These are phyloP conservation scores for Drosophila quadrilineata DNA, from an alignment of 1,140 invertebrate species.

Conservation along the genomic window DNA sequence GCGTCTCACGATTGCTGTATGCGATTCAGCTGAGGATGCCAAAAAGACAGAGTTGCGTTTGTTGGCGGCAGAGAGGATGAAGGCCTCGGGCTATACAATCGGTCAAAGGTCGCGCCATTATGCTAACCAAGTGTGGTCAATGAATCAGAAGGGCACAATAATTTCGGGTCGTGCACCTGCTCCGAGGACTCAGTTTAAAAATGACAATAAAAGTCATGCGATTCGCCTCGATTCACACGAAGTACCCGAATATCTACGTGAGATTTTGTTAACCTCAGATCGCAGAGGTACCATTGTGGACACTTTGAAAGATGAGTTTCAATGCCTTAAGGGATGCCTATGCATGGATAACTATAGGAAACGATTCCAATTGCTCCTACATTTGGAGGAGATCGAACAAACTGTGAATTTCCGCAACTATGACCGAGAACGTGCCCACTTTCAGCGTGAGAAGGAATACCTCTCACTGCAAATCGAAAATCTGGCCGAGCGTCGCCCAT, in stretches of 20 bases:
- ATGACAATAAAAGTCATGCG: too few species aligned
- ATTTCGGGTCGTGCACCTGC: slow-evolving; percentile 84
- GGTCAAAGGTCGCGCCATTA: slow-evolving; percentile 51
- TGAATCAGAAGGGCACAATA: slow-evolving; percentile 48
- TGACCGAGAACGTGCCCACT: slow-evolving; percentile 85
- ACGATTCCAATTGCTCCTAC: slow-evolving; percentile 87
- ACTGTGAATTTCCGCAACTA: slow-evolving; percentile 86
- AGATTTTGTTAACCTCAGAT: slow-evolving; percentile 81
- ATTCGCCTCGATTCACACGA: slow-evolving; percentile 82
- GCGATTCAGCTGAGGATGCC: slow-evolving; percentile 10
- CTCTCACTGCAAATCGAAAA: slow-evolving; percentile 89
- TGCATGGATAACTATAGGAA: slow-evolving; percentile 84
- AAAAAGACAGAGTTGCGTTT: slow-evolving; percentile 22
- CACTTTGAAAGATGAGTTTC: slow-evolving; percentile 78
- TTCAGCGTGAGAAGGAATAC: slow-evolving; percentile 86
- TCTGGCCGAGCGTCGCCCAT: slow-evolving; percentile 91
- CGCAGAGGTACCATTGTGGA: slow-evolving; percentile 71
- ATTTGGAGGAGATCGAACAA: slow-evolving; percentile 89
- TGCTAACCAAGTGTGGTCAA: slow-evolving; percentile 68
- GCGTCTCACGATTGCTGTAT: slow-evolving; percentile 31
- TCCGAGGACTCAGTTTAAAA: slow-evolving; percentile 80
- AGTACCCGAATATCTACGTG: slow-evolving; percentile 84
- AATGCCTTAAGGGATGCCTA: slow-evolving; percentile 82
- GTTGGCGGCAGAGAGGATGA: slow-evolving; percentile 25
- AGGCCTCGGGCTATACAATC: slow-evolving; percentile 3